Percentiles rank a stretch among this genome's conserved stretches.
phyloP scores from a whole-genome alignment of 2,888 invertebrate genomes.

The Hyposoter didymator region DNA sequence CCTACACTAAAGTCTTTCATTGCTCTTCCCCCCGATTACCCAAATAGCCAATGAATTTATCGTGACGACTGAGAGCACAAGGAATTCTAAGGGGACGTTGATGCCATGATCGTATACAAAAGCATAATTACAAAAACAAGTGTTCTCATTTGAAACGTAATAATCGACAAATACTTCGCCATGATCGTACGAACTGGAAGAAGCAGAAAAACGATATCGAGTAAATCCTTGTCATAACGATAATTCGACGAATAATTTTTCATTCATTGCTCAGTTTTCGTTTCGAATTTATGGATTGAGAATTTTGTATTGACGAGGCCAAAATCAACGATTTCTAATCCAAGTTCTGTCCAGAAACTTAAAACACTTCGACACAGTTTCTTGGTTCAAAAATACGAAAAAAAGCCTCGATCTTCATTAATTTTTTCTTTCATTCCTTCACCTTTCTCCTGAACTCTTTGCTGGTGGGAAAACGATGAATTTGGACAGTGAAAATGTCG shows the following conservation, averaged over 20 bases:
- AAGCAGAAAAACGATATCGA: neutral
- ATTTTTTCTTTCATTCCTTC: no score
- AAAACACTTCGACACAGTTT: neutral
- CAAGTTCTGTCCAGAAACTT: no score
- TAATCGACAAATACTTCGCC: neutral
- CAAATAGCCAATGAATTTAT: slow-evolving; percentile 20
- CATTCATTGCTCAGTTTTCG: no score
- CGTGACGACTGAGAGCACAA: neutral
- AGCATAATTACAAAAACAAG: neutral
- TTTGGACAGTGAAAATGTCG: slow-evolving; percentile 24
- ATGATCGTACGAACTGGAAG: neutral
- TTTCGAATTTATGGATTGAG: no score
- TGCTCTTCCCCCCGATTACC: slow-evolving; percentile 5
- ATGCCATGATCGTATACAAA: neutral
- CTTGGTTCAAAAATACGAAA: neutral
- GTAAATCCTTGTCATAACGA: neutral
- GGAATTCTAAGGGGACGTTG: neutral
- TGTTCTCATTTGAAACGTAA: neutral
- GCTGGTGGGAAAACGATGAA: no score
- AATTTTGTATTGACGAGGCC: neutral
- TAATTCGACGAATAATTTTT: neutral
- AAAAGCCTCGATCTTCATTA: slow-evolving; percentile 6
- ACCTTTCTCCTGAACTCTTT: no score
- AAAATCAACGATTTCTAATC: neutral
- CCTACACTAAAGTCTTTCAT: neutral